Evolutionary conservation across 2,113 vertebrate species (phyloP).

Genomic region (Pituophis catenifer): DNA sequence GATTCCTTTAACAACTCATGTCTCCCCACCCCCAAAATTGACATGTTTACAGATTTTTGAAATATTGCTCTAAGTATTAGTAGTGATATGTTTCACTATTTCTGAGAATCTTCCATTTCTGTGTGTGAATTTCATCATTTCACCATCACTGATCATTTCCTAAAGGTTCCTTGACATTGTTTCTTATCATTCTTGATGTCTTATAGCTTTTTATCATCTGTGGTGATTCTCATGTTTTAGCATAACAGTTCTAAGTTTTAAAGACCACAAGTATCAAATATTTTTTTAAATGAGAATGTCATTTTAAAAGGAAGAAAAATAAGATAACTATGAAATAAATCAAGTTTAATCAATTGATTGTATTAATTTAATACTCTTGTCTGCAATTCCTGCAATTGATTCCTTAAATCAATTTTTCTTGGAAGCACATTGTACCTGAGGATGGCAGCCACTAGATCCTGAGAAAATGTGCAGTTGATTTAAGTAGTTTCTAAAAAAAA

Average conservation of each 20-base stretch:
- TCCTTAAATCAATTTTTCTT: not conserved
- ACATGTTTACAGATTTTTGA: not conserved
- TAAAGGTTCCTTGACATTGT: not conserved
- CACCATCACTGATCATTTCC: not conserved
- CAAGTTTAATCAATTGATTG: not conserved
- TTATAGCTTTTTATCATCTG: not conserved
- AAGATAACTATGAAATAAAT: not conserved
- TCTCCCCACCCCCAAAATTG: not conserved
- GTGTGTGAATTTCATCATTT: not conserved
- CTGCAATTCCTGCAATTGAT: not conserved
- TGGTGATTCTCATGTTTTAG: not conserved
- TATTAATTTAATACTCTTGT: not conserved
- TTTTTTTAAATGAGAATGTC: not conserved
- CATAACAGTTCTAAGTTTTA: not conserved
- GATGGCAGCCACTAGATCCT: not conserved
- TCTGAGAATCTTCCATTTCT: not conserved
- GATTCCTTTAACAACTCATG: not conserved
- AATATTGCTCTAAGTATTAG: not conserved
- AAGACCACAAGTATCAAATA: not conserved
- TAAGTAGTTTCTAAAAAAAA: not conserved
- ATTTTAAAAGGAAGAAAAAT: not conserved
- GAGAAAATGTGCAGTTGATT: not conserved
- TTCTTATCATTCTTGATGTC: not conserved
- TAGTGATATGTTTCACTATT: not conserved
- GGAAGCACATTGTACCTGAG: too few relatives aligned